Evolutionary conservation across 2,797 vertebrate species (phyloP).

Genomic region (Schizopygopsis malacanthus): DNA sequence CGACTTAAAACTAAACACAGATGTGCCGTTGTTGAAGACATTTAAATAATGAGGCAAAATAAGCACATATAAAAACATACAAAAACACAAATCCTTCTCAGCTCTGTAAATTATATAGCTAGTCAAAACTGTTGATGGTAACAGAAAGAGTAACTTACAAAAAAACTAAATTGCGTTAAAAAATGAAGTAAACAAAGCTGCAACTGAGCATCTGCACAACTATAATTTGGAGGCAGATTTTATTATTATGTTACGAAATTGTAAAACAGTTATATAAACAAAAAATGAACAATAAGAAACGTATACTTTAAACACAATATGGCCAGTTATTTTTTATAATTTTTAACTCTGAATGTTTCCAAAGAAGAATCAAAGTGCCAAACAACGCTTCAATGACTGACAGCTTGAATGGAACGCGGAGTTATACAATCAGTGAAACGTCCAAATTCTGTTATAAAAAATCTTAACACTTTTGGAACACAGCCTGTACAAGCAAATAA

Average conservation of each 20-base stretch:
- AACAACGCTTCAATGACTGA: neutral
- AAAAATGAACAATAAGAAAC: neutral
- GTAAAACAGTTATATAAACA: neutral
- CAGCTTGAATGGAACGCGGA: neutral
- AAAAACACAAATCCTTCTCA: neutral
- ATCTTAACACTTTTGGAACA: neutral
- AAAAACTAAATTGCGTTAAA: neutral
- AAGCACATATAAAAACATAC: neutral
- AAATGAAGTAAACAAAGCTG: conserved; percentile 3
- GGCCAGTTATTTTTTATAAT: neutral
- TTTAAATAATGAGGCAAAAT: neutral
- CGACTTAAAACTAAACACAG: neutral
- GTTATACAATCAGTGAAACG: neutral
- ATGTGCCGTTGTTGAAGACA: neutral
- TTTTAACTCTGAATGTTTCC: neutral
- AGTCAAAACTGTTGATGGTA: neutral
- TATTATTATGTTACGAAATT: neutral
- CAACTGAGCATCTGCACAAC: too few species aligned
- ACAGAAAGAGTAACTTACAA: neutral
- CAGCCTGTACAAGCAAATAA: neutral
- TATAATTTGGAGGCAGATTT: neutral
- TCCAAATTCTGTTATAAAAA: neutral
- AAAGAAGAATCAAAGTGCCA: neutral
- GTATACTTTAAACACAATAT: neutral
- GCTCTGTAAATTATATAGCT: neutral